Evolutionary conservation across 2,113 vertebrate species (phyloP).

Genomic region (Charina bottae): DNA sequence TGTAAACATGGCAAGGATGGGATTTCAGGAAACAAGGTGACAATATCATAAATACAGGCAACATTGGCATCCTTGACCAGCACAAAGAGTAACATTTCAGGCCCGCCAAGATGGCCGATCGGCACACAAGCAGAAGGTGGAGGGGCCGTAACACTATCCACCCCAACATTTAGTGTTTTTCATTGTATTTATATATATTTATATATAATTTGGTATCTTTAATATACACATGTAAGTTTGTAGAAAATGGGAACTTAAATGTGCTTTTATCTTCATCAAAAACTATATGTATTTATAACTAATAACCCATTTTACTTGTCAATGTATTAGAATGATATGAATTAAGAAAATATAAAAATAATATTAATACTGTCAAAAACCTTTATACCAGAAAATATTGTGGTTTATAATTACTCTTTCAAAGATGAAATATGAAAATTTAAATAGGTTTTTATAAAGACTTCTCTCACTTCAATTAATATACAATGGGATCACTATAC

Average conservation of each 20-base stretch:
- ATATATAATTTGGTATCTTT: conserved; percentile 87
- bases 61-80: conserved; percentile 91
- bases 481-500: conserved; percentile 78
- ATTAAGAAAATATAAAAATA: conserved; percentile 99
- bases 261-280: conserved; percentile 84
- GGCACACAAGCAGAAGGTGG: conserved; percentile 79
- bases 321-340: conserved; percentile 96
- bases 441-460: conserved; percentile 88
- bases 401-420: conserved; percentile 87
- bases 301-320: conserved; percentile 85
- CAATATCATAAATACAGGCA: conserved; percentile 91
- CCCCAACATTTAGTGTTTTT: conserved; percentile 82
- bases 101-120: conserved; percentile 80
- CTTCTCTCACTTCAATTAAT: conserved; percentile 79
- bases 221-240: conserved; percentile 86
- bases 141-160: conserved; percentile 60
- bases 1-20: conserved; percentile 99
- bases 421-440: conserved; percentile 86
- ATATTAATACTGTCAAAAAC: conserved; percentile 99
- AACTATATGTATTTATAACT: conserved; percentile 78
- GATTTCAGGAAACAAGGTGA: conserved; percentile 88
- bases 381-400: conserved; percentile 97
- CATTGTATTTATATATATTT: conserved; percentile 71
- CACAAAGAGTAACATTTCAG: conserved; percentile 87
- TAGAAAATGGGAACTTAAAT: conserved; percentile 84